A percentile compares a stretch with the other conserved stretches of the same genome.
Conservation (phyloP, 2,113 vertebrate species). For the Semnopithecus entellus region DNA sequence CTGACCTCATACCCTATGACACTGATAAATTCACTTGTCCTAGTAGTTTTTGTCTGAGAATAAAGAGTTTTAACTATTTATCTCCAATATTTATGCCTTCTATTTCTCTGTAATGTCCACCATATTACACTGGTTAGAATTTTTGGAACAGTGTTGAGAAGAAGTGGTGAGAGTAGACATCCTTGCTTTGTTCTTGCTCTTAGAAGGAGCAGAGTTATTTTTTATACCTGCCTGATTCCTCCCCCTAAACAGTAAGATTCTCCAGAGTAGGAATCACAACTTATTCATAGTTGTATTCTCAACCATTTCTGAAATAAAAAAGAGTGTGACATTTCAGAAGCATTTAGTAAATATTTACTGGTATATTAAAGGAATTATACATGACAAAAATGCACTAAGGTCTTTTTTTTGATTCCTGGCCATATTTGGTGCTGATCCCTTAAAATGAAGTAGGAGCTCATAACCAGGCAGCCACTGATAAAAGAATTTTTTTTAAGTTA, state of each 20-base stretch:
- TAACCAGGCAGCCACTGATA: not conserved
- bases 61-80: not conserved
- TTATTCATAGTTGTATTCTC: not conserved
- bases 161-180: not conserved
- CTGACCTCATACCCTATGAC: not conserved
- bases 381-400: not conserved
- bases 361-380: not conserved
- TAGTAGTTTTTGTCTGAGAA: constrained; percentile 1
- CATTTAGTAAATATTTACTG: not conserved
- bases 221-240: not conserved
- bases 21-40: not conserved
- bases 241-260: not conserved
- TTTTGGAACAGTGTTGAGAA: not conserved
- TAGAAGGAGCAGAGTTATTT: not conserved
- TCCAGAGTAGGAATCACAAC: not conserved
- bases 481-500: not conserved
- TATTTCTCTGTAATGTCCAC: not conserved
- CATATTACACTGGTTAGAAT: not conserved
- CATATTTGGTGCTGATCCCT: not conserved
- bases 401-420: not conserved
- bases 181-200: not conserved
- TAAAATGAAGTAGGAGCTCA: not conserved
- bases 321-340: not conserved
- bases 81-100: not conserved
- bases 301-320: not conserved